Evolutionary conservation across 2,113 vertebrate genomes (phyloP).

Genomic region (Periophthalmus modestus): DNA sequence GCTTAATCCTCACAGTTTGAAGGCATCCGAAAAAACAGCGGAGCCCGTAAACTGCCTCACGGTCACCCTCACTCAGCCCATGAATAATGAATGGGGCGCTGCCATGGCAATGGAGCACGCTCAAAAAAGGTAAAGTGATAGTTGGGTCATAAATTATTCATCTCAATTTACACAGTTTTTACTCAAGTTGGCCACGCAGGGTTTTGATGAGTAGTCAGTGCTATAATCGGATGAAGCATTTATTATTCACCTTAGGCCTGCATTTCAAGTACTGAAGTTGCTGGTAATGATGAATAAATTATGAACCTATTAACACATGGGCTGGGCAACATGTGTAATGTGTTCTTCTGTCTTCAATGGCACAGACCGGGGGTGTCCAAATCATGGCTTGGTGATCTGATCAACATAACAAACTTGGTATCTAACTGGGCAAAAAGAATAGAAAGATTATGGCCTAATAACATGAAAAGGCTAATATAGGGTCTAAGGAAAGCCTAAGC

Average conservation of each 20-base stretch:
- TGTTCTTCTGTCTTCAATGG: too few species aligned
- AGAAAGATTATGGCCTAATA: too few species aligned
- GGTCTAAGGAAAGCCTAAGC: too few species aligned
- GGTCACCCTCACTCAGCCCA: slow-evolving; percentile 60
- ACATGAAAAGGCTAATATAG: too few species aligned
- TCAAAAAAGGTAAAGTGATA: slow-evolving; percentile 85
- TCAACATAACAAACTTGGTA: too few species aligned
- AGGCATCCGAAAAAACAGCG: slow-evolving; percentile 67
- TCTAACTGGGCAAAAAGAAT: too few species aligned
- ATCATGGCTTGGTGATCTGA: too few species aligned
- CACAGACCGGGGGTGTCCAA: too few species aligned
- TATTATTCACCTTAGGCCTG: neutral
- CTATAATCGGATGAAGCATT: slow-evolving; percentile 43
- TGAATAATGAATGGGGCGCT: slow-evolving; percentile 90
- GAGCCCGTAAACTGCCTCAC: slow-evolving; percentile 73
- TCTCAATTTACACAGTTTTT: slow-evolving; percentile 72
- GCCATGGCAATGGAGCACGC: slow-evolving; percentile 88
- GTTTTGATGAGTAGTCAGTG: slow-evolving; percentile 46
- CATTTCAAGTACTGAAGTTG: neutral
- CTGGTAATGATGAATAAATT: too few species aligned
- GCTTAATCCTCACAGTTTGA: slow-evolving; percentile 64
- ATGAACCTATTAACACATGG: too few species aligned
- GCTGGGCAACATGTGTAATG: too few species aligned
- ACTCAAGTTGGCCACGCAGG: slow-evolving; percentile 55
- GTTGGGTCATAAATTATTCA: slow-evolving; percentile 82